A percentile compares a stretch with the other conserved stretches of the same genome.
phyloP scores from a whole-genome alignment of 2,888 invertebrate genomes.

The Notodonta dromedarius region DNA sequence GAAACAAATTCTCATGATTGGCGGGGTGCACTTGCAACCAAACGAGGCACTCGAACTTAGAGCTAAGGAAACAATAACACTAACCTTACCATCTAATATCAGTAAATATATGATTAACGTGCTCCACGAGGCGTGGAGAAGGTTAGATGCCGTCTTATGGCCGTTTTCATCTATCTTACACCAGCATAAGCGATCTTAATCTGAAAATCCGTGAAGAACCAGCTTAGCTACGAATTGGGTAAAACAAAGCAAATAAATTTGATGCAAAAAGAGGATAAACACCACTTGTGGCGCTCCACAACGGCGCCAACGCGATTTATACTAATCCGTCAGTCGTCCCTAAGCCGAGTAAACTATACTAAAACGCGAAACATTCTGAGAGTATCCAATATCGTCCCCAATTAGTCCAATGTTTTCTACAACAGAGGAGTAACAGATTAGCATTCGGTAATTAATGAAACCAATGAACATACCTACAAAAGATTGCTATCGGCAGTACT shows the following conservation, averaged over 20 bases:
- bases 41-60: too few relatives aligned
- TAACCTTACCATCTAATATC: neutral
- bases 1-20: neutral
- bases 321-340: neutral
- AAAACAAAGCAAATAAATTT: neutral
- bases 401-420: too few relatives aligned
- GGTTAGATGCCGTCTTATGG: neutral
- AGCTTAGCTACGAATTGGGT: neutral
- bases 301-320: neutral
- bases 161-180: neutral
- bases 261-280: neutral
- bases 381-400: too few relatives aligned
- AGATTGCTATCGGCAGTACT: too few relatives aligned
- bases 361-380: too few relatives aligned
- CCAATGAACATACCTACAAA: too few relatives aligned
- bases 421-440: too few relatives aligned
- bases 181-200: neutral
- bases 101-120: neutral
- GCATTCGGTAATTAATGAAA: too few relatives aligned
- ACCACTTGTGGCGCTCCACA: neutral
- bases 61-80: too few relatives aligned
- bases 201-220: neutral
- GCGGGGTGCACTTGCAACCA: neutral
- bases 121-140: neutral
- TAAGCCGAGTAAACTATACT: neutral